Evolutionary conservation across 1,140 invertebrate species (phyloP).

Genomic region (Macrotrachela quadricornifera): DNA sequence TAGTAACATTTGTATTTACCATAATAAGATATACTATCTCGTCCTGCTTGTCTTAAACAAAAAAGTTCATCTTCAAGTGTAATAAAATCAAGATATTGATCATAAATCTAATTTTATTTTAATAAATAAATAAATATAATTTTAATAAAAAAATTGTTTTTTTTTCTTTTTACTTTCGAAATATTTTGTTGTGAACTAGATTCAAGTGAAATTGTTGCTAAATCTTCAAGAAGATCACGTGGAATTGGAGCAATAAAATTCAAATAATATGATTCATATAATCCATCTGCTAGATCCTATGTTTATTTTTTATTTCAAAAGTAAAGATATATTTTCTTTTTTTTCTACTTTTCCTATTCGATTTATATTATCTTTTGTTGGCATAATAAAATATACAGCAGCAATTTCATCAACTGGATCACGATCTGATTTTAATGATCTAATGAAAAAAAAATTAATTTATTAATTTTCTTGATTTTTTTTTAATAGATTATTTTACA

Average conservation of each 20-base stretch:
- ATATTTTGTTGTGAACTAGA: conserved; percentile 54
- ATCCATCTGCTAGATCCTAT: conserved; percentile 51
- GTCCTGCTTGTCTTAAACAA: conserved; percentile 69
- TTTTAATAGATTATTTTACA: conserved; percentile 40
- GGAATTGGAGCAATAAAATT: conserved; percentile 94
- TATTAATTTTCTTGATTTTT: neutral
- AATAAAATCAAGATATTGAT: conserved; percentile 97
- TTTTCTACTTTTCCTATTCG: conserved; percentile 76
- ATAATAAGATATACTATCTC: conserved; percentile 74
- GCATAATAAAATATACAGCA: conserved; percentile 89
- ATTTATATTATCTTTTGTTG: conserved; percentile 85
- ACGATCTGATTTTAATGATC: conserved; percentile 63
- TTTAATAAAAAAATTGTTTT: too few relatives aligned
- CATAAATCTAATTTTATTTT: conserved; percentile 52
- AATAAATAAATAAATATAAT: too few relatives aligned
- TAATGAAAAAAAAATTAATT: conserved; percentile 9
- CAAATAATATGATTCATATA: conserved; percentile 85
- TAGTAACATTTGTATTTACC: conserved; percentile 33
- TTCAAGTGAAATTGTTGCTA: conserved; percentile 70
- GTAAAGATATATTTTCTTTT: conserved; percentile 3
- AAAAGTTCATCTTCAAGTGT: conserved; percentile 93
- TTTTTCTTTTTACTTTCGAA: conserved; percentile 46
- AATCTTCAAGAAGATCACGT: conserved; percentile 75
- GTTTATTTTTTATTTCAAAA: neutral
- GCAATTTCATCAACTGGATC: conserved; percentile 93